phyloP scores from a whole-genome alignment of 2,888 invertebrate species.

The Hemistola chrysoprasaria region DNA sequence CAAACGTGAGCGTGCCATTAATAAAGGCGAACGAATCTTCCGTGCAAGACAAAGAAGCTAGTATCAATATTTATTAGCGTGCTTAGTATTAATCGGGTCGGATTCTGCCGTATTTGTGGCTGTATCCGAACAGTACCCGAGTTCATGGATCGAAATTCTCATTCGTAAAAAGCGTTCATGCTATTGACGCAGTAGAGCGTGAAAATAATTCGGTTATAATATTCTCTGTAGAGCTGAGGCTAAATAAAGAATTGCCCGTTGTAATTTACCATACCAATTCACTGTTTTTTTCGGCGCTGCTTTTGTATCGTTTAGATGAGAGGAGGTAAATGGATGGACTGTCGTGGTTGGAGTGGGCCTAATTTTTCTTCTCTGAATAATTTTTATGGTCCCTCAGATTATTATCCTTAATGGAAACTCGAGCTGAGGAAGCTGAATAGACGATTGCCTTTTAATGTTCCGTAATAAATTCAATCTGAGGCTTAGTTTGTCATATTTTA shows the following conservation, averaged over 20 bases:
- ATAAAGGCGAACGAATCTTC: slow-evolving; percentile 73
- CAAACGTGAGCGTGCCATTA: slow-evolving; percentile 71
- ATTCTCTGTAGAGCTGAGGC: too few relatives aligned
- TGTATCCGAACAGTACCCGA: slow-evolving; percentile 11
- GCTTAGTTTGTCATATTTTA: slow-evolving; percentile 16
- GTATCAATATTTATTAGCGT: slow-evolving; percentile 80
- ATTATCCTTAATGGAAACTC: slow-evolving; percentile 27
- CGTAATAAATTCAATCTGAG: slow-evolving; percentile 19
- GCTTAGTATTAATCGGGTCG: slow-evolving; percentile 79
- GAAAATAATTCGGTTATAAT: too few relatives aligned
- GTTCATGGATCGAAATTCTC: not conserved
- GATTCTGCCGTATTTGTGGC: slow-evolving; percentile 48
- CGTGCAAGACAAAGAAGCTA: slow-evolving; percentile 76
- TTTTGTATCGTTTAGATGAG: slow-evolving; percentile 50
- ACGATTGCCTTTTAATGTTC: slow-evolving; percentile 16
- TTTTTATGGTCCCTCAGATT: slow-evolving; percentile 42
- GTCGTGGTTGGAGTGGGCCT: slow-evolving; percentile 64
- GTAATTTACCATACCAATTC: not conserved
- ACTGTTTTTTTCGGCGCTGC: slow-evolving; percentile 9
- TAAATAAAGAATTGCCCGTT: too few relatives aligned
- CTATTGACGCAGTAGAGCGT: too few relatives aligned
- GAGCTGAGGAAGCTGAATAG: slow-evolving; percentile 19
- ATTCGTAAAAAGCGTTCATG: too few relatives aligned
- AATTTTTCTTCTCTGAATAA: slow-evolving; percentile 67
- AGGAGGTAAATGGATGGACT: slow-evolving; percentile 66